Evolutionary conservation across 35 echinoderm and acorn worm genomes (phyloP), one percentile per base, ranked within the genome.

Genomic region (Chiridota heheva): DNA sequence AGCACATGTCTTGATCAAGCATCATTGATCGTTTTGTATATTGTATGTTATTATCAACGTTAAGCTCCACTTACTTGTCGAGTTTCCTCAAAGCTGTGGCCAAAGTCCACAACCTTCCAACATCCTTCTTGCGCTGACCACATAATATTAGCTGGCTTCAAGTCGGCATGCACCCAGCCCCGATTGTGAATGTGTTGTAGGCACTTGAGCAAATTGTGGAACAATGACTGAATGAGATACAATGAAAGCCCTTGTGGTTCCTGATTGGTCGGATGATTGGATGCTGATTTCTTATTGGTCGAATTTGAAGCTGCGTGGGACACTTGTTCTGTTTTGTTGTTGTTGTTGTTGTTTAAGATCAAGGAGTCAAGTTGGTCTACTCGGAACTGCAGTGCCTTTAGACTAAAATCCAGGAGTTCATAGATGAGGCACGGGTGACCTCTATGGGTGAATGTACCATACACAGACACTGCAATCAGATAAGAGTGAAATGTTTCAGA

Each of bases 101-200:
- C 91, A 86, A 96, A 96, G 66, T 96, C 91, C 36, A 96, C 80
- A 30, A 96, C 75, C 73, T 96, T 96, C 81, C 86, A 89, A 69
- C 81, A 74, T 13, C 91, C 86, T 72, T 89, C 86, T 60, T 96
- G 91, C 20, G 91, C 72, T 60, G 86, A 80, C 91, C 91, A 96
- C 74, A 96, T 89, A 16, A 96, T 69, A 67, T 96, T 96, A 59
- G 91, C 91, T 24, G 91, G 91, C 53, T 96, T 96, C 4, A 96
- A 81, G 72, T 96, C 91, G 40, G 87, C 91, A 76, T 96, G 91
- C 10, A 96, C 86, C 86, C 86, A 86, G 16, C 91, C 91, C 7
- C 86, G 58, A 27, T 24, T 56, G 37, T 96, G 91, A 12, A 96
- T 69, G 42, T 90, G 82, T 24, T 89, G 72, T 49, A 96, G 75